phyloP scores from a whole-genome alignment of 2,797 vertebrate genomes.

The Helostoma temminkii region DNA sequence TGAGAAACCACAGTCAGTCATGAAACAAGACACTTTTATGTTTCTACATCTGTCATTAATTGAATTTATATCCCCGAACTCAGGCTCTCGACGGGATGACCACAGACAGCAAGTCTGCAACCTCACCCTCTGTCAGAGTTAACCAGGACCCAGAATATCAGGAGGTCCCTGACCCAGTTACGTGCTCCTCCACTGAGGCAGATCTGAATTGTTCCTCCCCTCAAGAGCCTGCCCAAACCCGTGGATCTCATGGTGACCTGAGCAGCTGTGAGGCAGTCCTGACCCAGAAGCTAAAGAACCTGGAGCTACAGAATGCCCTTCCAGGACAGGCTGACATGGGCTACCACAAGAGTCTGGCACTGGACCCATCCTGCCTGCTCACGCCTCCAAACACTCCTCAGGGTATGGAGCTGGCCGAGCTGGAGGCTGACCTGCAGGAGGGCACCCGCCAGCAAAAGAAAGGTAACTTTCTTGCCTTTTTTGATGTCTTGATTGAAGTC shows the following conservation, averaged over 20 bases:
- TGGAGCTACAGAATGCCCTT: slow-evolving; percentile 82
- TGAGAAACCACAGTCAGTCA: slow-evolving; percentile 3
- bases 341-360: slow-evolving; percentile 82
- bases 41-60: slow-evolving; percentile 54
- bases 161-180: slow-evolving; percentile 20
- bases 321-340: slow-evolving; percentile 69
- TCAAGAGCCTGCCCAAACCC: slow-evolving; percentile 37
- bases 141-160: slow-evolving; percentile 32
- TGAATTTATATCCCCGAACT: slow-evolving; percentile 22
- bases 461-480: slow-evolving; percentile 79
- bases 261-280: slow-evolving; percentile 83
- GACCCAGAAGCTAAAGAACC: slow-evolving; percentile 84
- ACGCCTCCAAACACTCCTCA: slow-evolving; percentile 88
- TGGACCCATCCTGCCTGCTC: slow-evolving; percentile 88
- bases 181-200: slow-evolving; percentile 9
- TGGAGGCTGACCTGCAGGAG: slow-evolving; percentile 77
- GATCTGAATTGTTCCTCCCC: background rate
- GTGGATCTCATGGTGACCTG: slow-evolving; percentile 68
- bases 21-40: slow-evolving; percentile 38
- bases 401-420: slow-evolving; percentile 78
- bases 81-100: slow-evolving; percentile 20
- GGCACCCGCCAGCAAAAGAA: slow-evolving; percentile 57
- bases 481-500: no score
- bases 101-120: slow-evolving; percentile 44
- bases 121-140: slow-evolving; percentile 34